Evolutionary conservation across 2,888 invertebrate genomes (phyloP), one percentile per base, ranked within the genome.

Genomic region (Icerya purchasi): DNA sequence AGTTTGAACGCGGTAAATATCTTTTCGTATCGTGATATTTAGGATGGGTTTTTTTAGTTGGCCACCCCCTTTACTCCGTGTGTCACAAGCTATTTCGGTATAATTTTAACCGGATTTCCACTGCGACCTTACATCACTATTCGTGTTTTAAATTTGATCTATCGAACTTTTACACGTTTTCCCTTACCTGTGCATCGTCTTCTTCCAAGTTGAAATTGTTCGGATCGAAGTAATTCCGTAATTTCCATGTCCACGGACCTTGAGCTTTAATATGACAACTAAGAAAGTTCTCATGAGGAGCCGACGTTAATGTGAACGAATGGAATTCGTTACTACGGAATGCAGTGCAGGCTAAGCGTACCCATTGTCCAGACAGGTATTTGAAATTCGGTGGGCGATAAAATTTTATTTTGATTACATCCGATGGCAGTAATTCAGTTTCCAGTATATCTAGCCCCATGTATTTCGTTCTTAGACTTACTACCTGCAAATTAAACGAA

Each of bases 181-280:
- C n/a, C 10, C 8, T 66, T 66, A 72, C 72, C 67, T 87, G 87
- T 0, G 90, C 90, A 57, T 73, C 71, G 67, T 84, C 85, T 67
- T 84, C 84, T 65, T 88, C 88, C 0, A 85, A 80, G 70, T 84
- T 88, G 67, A 82, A 89, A 69, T 92, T 91, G 71, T 87, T 88
- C 0, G 92, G 91, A 72, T 92, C 91, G 68, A 92, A 92, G 68
- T 89, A 91, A 70, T 93, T 92, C 54, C 94, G 78, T 22, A 96
- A 74, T 67, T 94, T 93, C 93, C 93, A 96, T 0, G 94, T 94
- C 93, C 93, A 94, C 0, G 93, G 93, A 0, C 94, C 84, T 68
- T 83, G 82, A 1, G 83, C 83, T 70, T 94, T 96, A 65, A 96
- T 94, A 70, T 94, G 94, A 68, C 93, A 89, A 2, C 92, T 91